Base-by-base conservation (phyloP, 1,140 invertebrate species). In the Nephila pilipes region DNA sequence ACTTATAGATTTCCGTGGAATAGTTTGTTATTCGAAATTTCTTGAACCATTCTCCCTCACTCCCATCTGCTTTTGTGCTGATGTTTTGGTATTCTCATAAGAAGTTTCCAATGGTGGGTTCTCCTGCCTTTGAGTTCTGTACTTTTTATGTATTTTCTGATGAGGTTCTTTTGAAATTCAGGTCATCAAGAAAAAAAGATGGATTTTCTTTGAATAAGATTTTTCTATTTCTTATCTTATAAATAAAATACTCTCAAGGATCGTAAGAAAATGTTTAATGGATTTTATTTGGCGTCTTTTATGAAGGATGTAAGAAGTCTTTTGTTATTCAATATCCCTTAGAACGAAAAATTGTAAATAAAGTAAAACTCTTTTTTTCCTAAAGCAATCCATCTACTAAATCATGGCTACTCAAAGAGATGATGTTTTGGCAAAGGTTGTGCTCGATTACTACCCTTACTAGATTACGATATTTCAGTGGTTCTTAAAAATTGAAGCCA, bases 121-220 rank as follows among this genome's bases (percentile, higher is more conserved):
- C 25, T 75, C 25, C 32, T 75, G 69, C 69, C 20, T 32, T 75
- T 75, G 69, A 75, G 18, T 1, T 25, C 29, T 29, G n/a, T 25
- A 29, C n/a, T 25, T 65, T 65, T 75, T 75, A 75, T 32, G 69
- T 32, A 32, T 32, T 32, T 32, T 18, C 29, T 75, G 29, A 75
- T 75, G 69, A 75, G 69, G 36, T 75, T 75, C 69, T 75, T 75
- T 75, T 36, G 69, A 75, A 36, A 18, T 36, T 18, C 29, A 5
- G 69, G 69, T 36, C 32, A 32, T 75, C 69, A 75, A 32, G 46
- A 10, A 46, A 36, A 14, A 29, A 75, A 36, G 29, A 75, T 29
- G 65, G 18, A 25, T 75, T 75, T 75, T 75, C 69, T 75, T 75
- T 75, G 29, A 75, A 32, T 75, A 29, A 20, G 69, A 75, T 60